Evolutionary conservation across 2,797 vertebrate genomes (phyloP).

Genomic region (Karalla daura): DNA sequence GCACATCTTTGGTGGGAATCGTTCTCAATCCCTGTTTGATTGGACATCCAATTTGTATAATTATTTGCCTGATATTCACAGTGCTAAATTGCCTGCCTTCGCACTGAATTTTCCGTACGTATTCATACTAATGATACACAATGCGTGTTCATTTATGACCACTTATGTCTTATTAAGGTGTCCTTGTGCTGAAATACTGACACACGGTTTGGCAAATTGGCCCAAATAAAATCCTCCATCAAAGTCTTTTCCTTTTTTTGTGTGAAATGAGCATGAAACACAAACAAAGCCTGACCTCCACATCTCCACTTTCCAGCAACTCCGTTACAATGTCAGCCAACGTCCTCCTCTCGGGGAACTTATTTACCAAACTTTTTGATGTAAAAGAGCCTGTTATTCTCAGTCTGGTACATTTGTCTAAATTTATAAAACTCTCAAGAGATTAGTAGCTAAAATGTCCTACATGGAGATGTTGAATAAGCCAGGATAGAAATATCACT

Average conservation of each 20-base stretch:
- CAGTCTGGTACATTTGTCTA: neutral
- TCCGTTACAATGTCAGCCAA: neutral
- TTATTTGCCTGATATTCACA: neutral
- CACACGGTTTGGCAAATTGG: conserved; percentile 23
- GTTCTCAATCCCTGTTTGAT: no score
- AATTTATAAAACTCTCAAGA: neutral
- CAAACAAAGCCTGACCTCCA: conserved; percentile 25
- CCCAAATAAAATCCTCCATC: conserved; percentile 33
- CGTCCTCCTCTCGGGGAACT: neutral
- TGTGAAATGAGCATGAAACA: conserved; percentile 23
- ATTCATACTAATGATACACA: neutral
- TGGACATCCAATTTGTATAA: neutral
- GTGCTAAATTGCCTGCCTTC: neutral
- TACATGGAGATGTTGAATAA: neutral
- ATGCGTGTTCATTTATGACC: neutral
- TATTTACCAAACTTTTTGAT: neutral
- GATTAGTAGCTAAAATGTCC: neutral
- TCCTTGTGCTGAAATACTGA: conserved; percentile 39
- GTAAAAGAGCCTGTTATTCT: neutral
- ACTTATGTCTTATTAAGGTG: conserved; percentile 9
- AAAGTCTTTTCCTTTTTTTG: conserved; percentile 1
- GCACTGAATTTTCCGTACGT: neutral
- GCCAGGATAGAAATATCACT: neutral
- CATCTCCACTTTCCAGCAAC: neutral
- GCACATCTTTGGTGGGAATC: no score